These are phyloP conservation scores for Colletes collaris DNA, from an alignment of 2,888 invertebrate genomes.

Conservation along the genomic window DNA sequence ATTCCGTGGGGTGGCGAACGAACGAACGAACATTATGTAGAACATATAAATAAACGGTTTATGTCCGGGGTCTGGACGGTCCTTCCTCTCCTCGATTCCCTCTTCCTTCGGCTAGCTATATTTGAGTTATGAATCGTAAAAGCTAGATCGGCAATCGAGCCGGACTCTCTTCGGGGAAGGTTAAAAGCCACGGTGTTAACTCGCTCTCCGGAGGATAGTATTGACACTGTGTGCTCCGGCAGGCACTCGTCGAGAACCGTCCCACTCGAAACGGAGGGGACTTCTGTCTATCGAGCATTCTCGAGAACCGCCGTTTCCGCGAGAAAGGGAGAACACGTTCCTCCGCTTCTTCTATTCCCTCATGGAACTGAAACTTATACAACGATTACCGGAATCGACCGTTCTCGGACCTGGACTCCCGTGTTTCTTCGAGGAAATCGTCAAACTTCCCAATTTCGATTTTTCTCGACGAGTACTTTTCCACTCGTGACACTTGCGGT, in stretches of 20 bases:
- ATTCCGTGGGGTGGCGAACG: conserved; percentile 70
- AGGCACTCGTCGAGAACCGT: conserved; percentile 33
- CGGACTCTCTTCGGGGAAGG: conserved; percentile 55
- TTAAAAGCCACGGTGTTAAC: conserved; percentile 66
- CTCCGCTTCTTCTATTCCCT: background rate
- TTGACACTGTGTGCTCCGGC: conserved; percentile 62
- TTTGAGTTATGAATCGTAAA: conserved; percentile 82
- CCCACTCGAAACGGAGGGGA: conserved; percentile 28
- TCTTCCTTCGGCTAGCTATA: conserved; percentile 62
- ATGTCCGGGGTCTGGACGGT: conserved; percentile 73
- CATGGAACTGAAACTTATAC: no score
- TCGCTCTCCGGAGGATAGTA: conserved; percentile 62
- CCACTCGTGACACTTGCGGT: no score
- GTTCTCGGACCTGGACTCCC: no score
- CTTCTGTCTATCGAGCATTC: conserved; percentile 28
- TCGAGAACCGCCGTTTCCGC: conserved; percentile 17
- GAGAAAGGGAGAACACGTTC: background rate
- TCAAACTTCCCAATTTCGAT: no score
- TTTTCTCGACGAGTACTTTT: no score
- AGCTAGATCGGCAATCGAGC: conserved; percentile 79
- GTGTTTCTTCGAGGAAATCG: no score
- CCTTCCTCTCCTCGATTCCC: conserved; percentile 50
- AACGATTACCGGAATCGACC: no score
- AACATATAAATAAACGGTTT: conserved; percentile 83
- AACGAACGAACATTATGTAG: conserved; percentile 76